Evolutionary conservation across 2,888 invertebrate species (phyloP), one percentile per base, ranked within the genome.

Genomic region (Platycheirus rosarum): DNA sequence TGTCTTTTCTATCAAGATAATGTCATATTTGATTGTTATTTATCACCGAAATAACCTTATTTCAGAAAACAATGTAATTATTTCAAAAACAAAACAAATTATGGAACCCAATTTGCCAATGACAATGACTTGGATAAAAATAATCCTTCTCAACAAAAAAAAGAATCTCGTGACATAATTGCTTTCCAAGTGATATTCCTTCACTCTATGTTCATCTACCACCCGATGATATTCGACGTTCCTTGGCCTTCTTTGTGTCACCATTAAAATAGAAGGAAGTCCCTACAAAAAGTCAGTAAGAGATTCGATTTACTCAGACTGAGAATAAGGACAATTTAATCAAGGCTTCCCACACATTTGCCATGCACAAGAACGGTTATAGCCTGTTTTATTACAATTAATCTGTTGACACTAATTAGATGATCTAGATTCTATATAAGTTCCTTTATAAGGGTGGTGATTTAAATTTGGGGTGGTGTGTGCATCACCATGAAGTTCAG

Each of bases 231-330:
- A 60, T 23, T n/a, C 13, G 13, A 13, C 23, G 16, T 13, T 9
- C 9, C 29, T 3, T 18, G 8, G 13, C 18, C 37, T 0, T n/a
- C 1, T 20, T 2, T 35, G 6, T 11, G 18, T 11, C 35, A 68
- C 57, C 57, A 66, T 79, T 44, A 70, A 75, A 70, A 26, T 11
- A 51, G 32, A 60, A 76, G 70, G 70, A 60, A 66, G 65, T 66
- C 60, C 20, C 48, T 60, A 75, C 66, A 60, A 66, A 70, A n/a
- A 16, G 23, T 32, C 46, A 62, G 49, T 32, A 51, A 62, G 49
- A 16, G 48, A 37, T 9, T 49, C 69, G 46, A 80, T 79, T 74
- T 69, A 49, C 69, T 69, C 51, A 26, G 14, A 57, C 11, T 46
- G 32, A 49, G n/a, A 65, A 77, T 70, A 42, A 49, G 55, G 55